Evolutionary conservation across 2,797 vertebrate species (phyloP).

Genomic region (Protonibea diacanthus): DNA sequence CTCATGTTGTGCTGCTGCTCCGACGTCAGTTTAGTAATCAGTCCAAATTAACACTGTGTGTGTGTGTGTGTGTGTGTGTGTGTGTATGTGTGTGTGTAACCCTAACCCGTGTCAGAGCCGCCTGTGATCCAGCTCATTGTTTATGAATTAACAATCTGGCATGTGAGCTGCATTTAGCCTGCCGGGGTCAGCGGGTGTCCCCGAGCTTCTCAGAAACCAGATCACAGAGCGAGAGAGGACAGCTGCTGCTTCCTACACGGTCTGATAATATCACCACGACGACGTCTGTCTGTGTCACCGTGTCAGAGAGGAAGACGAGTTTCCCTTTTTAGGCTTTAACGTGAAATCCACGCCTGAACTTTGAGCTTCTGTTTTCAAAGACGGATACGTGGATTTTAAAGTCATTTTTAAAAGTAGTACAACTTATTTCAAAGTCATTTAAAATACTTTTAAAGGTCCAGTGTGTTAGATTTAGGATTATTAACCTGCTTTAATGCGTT

Average conservation of each 20-base stretch:
- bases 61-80: constrained; percentile 15
- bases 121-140: constrained; percentile 61
- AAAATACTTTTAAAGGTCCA: no score
- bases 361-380: background rate
- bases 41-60: constrained; percentile 31
- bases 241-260: constrained; percentile 45
- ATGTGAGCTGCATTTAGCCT: constrained; percentile 67
- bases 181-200: constrained; percentile 23
- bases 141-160: constrained; percentile 48
- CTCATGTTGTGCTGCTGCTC: constrained; percentile 38
- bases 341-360: background rate
- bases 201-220: constrained; percentile 63
- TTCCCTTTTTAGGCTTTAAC: background rate
- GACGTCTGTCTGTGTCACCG: background rate
- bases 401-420: no score
- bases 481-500: no score
- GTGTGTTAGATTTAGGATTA: no score
- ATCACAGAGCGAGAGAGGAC: constrained; percentile 21
- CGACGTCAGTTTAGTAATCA: constrained; percentile 47
- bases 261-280: background rate
- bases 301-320: background rate
- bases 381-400: no score
- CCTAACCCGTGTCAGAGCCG: background rate
- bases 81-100: constrained; percentile 10
- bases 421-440: no score